These are phyloP conservation scores for Allacma fusca DNA, from an alignment of 2,888 invertebrate genomes.

Conservation along the genomic window DNA sequence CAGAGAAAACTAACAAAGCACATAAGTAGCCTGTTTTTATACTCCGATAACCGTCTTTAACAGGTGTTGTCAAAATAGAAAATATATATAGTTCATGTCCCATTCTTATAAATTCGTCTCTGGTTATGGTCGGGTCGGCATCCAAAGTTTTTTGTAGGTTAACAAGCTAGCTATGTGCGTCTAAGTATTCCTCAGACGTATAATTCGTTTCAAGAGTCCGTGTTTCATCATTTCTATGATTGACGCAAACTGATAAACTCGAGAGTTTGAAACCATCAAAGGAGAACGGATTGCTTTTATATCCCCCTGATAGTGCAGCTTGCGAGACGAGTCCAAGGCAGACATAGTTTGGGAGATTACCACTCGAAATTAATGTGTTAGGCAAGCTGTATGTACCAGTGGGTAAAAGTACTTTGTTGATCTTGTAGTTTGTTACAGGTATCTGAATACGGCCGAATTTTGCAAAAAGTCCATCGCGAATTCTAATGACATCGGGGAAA, in stretches of 20 bases:
- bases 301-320: background rate
- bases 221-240: background rate
- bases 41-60: background rate
- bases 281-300: background rate
- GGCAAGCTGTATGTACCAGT: background rate
- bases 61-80: background rate
- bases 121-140: background rate
- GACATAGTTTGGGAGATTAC: background rate
- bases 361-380: background rate
- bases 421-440: background rate
- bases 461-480: background rate
- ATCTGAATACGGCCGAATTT: background rate
- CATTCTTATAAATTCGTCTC: background rate
- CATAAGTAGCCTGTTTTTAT: background rate
- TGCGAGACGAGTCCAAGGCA: background rate
- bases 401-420: background rate
- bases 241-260: background rate
- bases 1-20: too few species aligned
- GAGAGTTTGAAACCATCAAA: background rate
- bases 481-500: background rate
- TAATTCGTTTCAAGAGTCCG: background rate
- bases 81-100: background rate
- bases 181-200: background rate
- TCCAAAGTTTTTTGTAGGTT: background rate
- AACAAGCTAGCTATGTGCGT: background rate